phyloP scores from a whole-genome alignment of 2,888 invertebrate species.

The Blera fallax region DNA sequence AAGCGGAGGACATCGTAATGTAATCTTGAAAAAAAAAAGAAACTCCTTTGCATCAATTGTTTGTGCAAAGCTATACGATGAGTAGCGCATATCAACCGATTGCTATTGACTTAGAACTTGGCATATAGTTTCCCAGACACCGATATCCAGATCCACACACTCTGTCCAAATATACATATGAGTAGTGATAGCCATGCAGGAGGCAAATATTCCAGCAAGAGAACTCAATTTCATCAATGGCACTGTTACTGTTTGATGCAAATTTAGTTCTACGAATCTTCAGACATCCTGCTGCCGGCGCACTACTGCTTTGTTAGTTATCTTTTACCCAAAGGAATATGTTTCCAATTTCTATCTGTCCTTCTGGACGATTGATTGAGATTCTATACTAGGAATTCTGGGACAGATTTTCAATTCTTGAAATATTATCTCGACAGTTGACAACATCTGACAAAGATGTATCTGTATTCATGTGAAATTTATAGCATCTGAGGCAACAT shows the following conservation, averaged over 20 bases:
- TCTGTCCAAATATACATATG: not conserved
- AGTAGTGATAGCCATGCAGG: slow-evolving; percentile 3
- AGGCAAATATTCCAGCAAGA: not conserved
- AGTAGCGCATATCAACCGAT: slow-evolving; percentile 22
- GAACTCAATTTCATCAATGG: slow-evolving; percentile 33
- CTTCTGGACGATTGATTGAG: slow-evolving; percentile 21
- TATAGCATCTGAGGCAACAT: not conserved
- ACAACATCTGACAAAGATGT: slow-evolving; percentile 32
- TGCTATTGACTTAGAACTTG: slow-evolving; percentile 54
- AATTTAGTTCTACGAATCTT: not conserved
- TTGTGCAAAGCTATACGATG: slow-evolving; percentile 29
- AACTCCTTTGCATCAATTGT: slow-evolving; percentile 9
- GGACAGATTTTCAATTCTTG: slow-evolving; percentile 35
- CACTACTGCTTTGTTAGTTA: not conserved
- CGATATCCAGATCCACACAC: not conserved
- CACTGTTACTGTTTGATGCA: slow-evolving; percentile 33
- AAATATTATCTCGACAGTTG: slow-evolving; percentile 28
- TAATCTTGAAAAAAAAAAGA: not conserved
- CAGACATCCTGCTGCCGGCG: not conserved
- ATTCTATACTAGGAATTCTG: not conserved
- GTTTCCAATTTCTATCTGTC: slow-evolving; percentile 32
- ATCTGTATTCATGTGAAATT: slow-evolving; percentile 16
- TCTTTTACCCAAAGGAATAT: not conserved
- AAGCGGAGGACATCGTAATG: not conserved
- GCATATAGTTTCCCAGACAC: not conserved